Evolutionary conservation across 2,113 vertebrate species (phyloP).

Genomic region (Trematocara zebra): DNA sequence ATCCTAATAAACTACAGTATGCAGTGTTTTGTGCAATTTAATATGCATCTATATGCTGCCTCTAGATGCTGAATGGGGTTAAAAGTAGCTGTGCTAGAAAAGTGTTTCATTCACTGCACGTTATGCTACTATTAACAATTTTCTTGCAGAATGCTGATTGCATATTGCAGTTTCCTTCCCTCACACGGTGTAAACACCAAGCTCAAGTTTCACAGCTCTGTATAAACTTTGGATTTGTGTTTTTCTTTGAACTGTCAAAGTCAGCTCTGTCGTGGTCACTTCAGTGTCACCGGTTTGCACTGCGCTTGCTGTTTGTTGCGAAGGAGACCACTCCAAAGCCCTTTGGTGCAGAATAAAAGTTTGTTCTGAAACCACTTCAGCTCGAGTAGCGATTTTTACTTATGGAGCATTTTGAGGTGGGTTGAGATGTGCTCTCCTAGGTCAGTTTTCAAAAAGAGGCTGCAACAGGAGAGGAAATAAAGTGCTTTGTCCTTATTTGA

Average conservation of each 20-base stretch:
- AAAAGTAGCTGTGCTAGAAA: not conserved
- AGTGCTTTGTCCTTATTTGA: not conserved
- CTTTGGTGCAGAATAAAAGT: not conserved
- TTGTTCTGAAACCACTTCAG: not conserved
- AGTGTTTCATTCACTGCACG: not conserved
- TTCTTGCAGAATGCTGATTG: not conserved
- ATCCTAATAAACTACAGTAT: not conserved
- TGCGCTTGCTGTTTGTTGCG: not conserved
- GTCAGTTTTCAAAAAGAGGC: not conserved
- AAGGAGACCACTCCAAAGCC: slow-evolving; percentile 26
- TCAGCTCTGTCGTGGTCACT: not conserved
- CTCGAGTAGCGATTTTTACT: not conserved
- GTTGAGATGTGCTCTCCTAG: not conserved
- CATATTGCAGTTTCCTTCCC: not conserved
- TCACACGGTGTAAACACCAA: not conserved
- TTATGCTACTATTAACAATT: not conserved
- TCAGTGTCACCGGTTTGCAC: not conserved
- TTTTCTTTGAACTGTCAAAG: not conserved
- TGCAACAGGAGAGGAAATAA: not conserved
- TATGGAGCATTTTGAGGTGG: not conserved
- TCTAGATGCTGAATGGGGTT: not conserved
- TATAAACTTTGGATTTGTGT: not conserved
- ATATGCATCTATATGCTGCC: not conserved
- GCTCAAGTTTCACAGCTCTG: not conserved
- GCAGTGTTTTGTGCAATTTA: not conserved